phyloP scores from a whole-genome alignment of 2,113 vertebrate species.

The Perca flavescens region DNA sequence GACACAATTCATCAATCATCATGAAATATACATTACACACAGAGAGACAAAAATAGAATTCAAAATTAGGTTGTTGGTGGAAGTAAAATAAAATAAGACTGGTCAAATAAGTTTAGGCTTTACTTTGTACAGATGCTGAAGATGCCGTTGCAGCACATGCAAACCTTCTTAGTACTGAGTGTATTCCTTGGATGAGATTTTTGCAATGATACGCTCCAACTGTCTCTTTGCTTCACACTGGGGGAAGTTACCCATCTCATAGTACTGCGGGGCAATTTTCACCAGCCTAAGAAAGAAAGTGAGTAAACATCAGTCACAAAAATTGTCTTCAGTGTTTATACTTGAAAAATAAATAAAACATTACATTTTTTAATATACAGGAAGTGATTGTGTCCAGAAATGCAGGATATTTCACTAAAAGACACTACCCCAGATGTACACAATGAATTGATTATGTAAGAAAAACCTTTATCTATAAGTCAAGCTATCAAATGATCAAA shows the following conservation, averaged over 20 bases:
- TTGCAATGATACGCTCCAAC: conserved; percentile 96
- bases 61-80: conserved; percentile 90
- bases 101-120: conserved; percentile 83
- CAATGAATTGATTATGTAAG: not conserved
- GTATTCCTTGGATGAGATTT: conserved; percentile 97
- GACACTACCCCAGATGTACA: not conserved
- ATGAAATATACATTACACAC: conserved; percentile 87
- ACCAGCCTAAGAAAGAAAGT: conserved; percentile 90
- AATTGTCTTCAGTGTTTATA: conserved; percentile 55
- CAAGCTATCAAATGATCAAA: not conserved
- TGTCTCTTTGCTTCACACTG: conserved; percentile 98
- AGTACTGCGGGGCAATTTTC: conserved; percentile 97
- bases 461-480: not conserved
- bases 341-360: conserved; percentile 1
- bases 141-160: conserved; percentile 56
- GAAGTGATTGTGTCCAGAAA: not conserved
- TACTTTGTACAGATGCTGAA: conserved; percentile 59
- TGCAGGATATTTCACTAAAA: not conserved
- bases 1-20: conserved; percentile 80
- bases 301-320: conserved; percentile 55
- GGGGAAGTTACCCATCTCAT: conserved; percentile 98
- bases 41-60: conserved; percentile 68
- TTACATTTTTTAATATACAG: too few species aligned
- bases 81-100: conserved; percentile 82
- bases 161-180: conserved; percentile 90